Percentiles rank a stretch among this genome's conserved stretches.
Evolutionary conservation across 2,797 vertebrate species (phyloP).

Genomic region (Falco peregrinus): DNA sequence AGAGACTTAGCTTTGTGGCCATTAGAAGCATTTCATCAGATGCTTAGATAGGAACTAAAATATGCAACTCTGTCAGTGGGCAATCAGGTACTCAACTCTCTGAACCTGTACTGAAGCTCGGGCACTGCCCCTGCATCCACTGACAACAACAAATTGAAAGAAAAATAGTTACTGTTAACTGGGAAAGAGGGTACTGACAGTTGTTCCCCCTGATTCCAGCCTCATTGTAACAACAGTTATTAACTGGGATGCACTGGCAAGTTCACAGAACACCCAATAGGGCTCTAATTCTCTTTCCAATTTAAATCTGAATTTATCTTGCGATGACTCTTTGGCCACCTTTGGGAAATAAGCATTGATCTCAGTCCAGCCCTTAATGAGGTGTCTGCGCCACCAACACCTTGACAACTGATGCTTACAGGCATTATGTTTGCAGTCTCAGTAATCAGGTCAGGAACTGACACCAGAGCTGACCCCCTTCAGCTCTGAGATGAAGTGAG

Average conservation of each 20-base stretch:
- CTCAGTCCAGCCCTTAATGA: background rate
- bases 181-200: background rate
- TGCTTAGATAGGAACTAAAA: background rate
- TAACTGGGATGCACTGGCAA: background rate
- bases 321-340: background rate
- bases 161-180: background rate
- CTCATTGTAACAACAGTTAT: background rate
- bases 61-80: fast-evolving
- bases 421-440: background rate
- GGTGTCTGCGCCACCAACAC: background rate
- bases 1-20: background rate
- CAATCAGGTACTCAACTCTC: background rate
- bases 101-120: background rate
- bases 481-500: background rate
- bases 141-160: background rate
- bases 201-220: background rate
- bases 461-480: background rate
- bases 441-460: background rate
- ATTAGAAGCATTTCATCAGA: background rate
- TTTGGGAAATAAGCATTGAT: background rate
- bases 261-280: background rate
- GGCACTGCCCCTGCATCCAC: background rate
- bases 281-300: background rate
- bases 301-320: background rate
- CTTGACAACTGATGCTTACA: background rate